Conservation (phyloP, 2,888 invertebrate species). For the Odontomyia ornata region DNA sequence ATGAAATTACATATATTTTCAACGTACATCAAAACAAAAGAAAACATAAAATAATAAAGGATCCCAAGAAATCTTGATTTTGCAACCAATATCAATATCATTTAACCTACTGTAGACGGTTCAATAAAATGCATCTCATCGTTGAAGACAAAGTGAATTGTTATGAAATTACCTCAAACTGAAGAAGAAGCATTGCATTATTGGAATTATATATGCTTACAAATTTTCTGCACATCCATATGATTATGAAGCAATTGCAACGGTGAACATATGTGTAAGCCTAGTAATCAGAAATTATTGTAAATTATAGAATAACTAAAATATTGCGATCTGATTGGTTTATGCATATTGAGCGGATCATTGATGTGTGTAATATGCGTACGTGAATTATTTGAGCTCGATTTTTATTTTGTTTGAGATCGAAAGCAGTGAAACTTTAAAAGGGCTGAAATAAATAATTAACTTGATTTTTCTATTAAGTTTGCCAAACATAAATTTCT, state of each 20-base stretch:
- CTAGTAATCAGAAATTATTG: no score
- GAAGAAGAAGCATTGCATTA: neutral
- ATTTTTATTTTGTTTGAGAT: no score
- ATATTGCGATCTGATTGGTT: no score
- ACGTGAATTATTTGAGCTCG: no score
- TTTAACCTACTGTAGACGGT: neutral
- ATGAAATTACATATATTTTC: conserved; percentile 17
- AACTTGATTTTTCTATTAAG: no score
- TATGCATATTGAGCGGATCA: no score
- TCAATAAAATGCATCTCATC: neutral
- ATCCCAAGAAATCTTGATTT: neutral
- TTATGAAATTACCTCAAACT: conserved; percentile 24
- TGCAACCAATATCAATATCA: conserved; percentile 31
- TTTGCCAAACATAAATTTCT: no score
- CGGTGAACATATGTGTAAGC: neutral
- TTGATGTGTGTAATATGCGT: no score
- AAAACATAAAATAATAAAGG: no score
- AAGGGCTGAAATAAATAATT: no score
- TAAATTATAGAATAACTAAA: no score
- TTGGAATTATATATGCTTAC: neutral
- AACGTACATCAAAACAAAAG: neutral
- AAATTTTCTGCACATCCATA: conserved; percentile 7
- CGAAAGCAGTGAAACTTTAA: no score
- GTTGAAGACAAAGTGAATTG: conserved; percentile 24
- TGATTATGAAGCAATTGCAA: neutral